Base-by-base conservation (phyloP, 2,888 invertebrate species). In the Drosophila setosimentum region DNA sequence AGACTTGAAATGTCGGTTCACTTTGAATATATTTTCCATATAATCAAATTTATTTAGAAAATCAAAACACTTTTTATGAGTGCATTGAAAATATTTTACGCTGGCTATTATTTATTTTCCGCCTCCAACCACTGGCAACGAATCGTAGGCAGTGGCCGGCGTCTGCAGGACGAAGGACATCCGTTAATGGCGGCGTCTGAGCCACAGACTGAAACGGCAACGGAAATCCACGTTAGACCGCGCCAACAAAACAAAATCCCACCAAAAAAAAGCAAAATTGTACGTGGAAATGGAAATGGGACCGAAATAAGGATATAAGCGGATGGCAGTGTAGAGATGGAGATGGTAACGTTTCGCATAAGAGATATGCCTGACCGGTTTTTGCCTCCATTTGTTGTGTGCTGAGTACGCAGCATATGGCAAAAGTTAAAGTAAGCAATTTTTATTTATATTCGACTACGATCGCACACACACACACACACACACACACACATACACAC, bases 351-450 rank as follows among this genome's bases (percentile, higher is more conserved):
- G 68, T 63, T 69, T 73, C 59, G 66, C 35, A 67, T 54, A 72
- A 78, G 67, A 68, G 87, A 81, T 83, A 85, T 85, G 85, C 85
- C 85, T 78, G 83, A 85, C 70, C 60, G 74, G 76, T 73, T 87
- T 69, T 69, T 71, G 63, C 48, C 54, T 63, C 51, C 68, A 59
- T 68, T 73, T 73, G 64, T 40, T 67, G 51, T 79, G 82, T 79
- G 82, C 86, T 82, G 88, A 83, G 76, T 69, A 60, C 73, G 84
- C 84, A 88, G 82, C 88, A 86, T 86, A 83, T 88, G 88, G 86
- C 82, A 76, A 83, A 86, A 88, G 86, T 86, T 86, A 78, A 86
- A 86, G 86, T 82, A 86, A 86, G 86, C 86, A 88, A 78, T 88
- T 83, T 86, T 88, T 83, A 82, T 86, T 82, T 80, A 82, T 83